Base-by-base conservation (phyloP, 2,888 invertebrate genomes). In the Gastrophysa polygoni region DNA sequence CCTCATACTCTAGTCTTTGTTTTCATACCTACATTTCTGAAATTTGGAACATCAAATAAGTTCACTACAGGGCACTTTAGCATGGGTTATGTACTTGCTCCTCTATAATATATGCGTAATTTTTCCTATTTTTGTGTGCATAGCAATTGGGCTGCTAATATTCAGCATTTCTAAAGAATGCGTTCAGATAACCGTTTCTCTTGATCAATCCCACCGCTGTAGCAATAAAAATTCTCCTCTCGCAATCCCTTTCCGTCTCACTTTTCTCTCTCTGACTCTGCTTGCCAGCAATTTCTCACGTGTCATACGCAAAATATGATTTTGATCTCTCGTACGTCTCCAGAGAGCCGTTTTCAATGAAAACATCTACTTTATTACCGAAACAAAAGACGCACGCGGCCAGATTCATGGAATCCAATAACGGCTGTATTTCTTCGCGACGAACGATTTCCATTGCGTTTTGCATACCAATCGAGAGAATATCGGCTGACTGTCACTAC, bases 321-420 rank as follows among this genome's bases (percentile, higher is more conserved):
- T 78, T 78, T 78, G 78, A 78, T 78, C 78, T 78, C 72, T 70
- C 68, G 72, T 63, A 70, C 73, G 72, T 76, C 76, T 73, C 78
- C 56, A 29, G 76, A 72, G 78, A 74, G 72, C 73, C 75, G 75
- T 75, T 77, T 75, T 75, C 77, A 77, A 78, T 77, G 78, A 78
- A 79, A 78, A 77, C 77, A 78, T 77, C 74, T 73, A 77, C 75
- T 78, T 78, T 79, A 79, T 79, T 78, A 78, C 76, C 69, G 75
- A 73, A 76, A 78, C 77, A 65, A 50, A 57, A 63, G 59, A 24
- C 7, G 24, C 14, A 64, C 64, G 59, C 68, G 68, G 68, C 64
- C 63, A 74, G 75, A 77, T 75, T 77, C 77, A 76, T 77, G 76
- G 76, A 78, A 78, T 78, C 79, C 79, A 78, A 78, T 79, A 79